Percentiles rank a stretch among this genome's conserved stretches.
These are phyloP conservation scores for Oophaga sylvatica DNA, from an alignment of 2,797 vertebrate species.

Conservation along the genomic window DNA sequence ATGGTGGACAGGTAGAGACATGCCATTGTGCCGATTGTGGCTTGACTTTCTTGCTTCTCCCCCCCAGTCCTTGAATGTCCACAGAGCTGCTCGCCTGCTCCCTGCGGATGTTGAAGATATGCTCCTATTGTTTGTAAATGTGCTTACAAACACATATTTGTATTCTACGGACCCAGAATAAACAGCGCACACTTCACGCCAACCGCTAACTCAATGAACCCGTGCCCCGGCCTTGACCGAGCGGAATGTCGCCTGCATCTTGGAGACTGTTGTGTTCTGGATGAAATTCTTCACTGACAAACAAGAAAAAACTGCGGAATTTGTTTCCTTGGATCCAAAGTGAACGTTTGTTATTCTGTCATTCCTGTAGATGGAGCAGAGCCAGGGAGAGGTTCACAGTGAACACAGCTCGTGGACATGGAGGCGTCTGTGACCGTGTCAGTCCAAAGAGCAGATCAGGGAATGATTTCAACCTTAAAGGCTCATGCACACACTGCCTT, in stretches of 20 bases:
- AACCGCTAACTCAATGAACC: constrained; percentile 71
- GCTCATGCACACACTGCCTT: background rate
- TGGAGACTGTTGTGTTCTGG: constrained; percentile 64
- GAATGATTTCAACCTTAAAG: background rate
- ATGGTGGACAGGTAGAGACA: too few relatives aligned
- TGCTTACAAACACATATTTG: constrained; percentile 69
- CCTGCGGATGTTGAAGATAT: constrained; percentile 62
- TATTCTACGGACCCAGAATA: constrained; percentile 69
- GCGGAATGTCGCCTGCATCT: constrained; percentile 45
- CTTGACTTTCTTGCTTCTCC: background rate
- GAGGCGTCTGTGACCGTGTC: background rate
- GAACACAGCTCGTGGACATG: background rate
- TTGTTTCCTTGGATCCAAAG: constrained; percentile 55
- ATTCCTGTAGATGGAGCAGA: constrained; percentile 32
- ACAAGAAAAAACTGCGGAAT: constrained; percentile 60
- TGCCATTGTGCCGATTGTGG: background rate
- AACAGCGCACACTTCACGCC: constrained; percentile 67
- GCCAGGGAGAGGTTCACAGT: background rate
- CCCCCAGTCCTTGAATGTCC: background rate
- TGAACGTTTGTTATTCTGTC: constrained; percentile 58
- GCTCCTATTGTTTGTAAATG: constrained; percentile 62
- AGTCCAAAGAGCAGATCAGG: background rate
- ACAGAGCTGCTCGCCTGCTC: background rate
- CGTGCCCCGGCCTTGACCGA: constrained; percentile 70
- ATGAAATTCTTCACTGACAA: constrained; percentile 66